phyloP scores from a whole-genome alignment of 2,797 vertebrate genomes.

The Tauraco hartlaubi region DNA sequence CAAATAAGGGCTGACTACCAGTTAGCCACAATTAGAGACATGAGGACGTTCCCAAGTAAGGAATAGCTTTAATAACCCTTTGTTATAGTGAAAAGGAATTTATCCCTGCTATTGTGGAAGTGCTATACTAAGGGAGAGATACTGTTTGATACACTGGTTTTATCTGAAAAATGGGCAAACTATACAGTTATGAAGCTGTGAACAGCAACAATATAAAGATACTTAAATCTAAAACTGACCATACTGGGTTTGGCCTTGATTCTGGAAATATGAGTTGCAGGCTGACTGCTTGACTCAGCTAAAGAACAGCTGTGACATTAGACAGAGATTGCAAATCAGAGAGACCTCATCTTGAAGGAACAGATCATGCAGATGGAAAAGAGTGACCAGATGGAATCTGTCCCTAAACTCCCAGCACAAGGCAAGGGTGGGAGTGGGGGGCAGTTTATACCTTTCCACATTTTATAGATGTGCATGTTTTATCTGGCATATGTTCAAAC shows the following conservation, averaged over 20 bases:
- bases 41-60: background rate
- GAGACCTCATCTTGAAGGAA: background rate
- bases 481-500: background rate
- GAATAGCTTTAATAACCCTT: background rate
- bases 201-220: background rate
- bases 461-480: background rate
- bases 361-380: background rate
- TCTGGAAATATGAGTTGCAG: background rate
- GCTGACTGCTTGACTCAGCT: background rate
- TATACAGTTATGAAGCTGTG: background rate
- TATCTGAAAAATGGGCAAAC: background rate
- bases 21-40: background rate
- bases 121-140: background rate
- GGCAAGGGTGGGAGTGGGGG: accelerated
- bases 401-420: background rate
- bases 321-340: background rate
- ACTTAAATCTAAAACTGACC: background rate
- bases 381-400: background rate
- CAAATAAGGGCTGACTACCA: background rate
- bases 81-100: background rate
- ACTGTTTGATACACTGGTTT: background rate
- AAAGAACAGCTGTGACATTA: background rate
- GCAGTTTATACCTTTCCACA: background rate
- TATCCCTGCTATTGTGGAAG: background rate
- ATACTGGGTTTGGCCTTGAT: background rate